Percentiles rank a stretch among this genome's conserved stretches.
Conservation (phyloP, 2,113 vertebrate genomes). For the Prunella himalayana region DNA sequence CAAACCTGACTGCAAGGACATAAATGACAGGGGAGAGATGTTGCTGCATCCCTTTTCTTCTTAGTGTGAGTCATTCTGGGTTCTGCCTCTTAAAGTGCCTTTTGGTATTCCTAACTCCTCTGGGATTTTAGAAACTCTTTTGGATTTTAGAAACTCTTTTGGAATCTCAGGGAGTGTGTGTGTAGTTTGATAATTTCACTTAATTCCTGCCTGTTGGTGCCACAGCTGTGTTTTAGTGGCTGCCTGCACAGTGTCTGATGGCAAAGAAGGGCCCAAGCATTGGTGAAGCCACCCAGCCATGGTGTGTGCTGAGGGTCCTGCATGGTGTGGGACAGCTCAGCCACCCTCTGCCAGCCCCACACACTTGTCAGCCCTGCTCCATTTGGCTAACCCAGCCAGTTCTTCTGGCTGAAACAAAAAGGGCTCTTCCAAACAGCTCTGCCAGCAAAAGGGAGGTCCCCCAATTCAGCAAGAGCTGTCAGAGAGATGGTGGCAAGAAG, state of each 20-base stretch:
- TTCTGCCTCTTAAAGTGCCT: background rate
- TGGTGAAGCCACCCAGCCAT: background rate
- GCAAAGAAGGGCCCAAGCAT: background rate
- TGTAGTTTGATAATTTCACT: background rate
- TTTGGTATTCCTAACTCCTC: background rate
- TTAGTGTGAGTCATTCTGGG: background rate
- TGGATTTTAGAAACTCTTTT: background rate
- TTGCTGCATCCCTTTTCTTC: background rate
- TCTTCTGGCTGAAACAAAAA: background rate
- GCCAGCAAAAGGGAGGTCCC: background rate
- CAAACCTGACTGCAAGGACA: background rate
- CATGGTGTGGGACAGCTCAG: background rate
- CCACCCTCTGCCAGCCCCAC: background rate
- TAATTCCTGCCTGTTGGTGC: background rate
- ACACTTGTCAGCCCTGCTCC: background rate
- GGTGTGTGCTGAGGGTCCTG: background rate
- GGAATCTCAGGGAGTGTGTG: background rate
- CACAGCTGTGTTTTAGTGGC: background rate
- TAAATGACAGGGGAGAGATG: background rate
- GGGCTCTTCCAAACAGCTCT: background rate
- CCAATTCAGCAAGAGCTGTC: background rate
- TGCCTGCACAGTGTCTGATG: background rate
- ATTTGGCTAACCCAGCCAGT: background rate
- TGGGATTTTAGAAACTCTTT: background rate
- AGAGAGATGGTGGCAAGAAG: background rate